These are phyloP conservation scores for Trichosurus vulpecula DNA, from an alignment of 2,797 vertebrate genomes.

Conservation along the genomic window DNA sequence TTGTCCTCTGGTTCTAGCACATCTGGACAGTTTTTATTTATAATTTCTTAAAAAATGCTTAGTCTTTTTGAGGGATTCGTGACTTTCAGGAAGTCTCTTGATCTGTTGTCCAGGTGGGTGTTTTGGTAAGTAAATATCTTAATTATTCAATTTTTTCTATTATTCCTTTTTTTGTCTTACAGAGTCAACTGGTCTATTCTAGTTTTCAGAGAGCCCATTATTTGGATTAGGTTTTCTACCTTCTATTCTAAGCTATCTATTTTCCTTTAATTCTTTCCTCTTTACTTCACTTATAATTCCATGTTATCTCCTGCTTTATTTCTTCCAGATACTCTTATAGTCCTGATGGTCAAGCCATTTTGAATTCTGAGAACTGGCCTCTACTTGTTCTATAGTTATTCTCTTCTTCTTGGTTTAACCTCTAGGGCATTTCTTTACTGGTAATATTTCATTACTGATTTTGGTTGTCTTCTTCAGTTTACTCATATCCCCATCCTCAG, in stretches of 20 bases:
- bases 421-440: background rate
- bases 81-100: no score
- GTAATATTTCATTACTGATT: background rate
- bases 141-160: background rate
- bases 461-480: background rate
- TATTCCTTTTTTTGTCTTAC: background rate
- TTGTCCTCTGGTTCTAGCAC: background rate
- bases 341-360: background rate
- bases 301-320: background rate
- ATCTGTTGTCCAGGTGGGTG: no score
- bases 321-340: background rate
- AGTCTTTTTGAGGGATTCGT: no score
- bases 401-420: background rate
- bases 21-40: no score
- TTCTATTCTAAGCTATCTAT: background rate
- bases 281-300: background rate
- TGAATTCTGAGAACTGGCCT: background rate
- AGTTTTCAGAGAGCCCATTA: no score
- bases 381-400: background rate
- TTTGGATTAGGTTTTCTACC: no score
- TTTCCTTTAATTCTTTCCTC: background rate
- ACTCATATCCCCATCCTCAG: background rate
- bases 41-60: no score
- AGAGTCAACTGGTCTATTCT: background rate
- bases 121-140: background rate